phyloP scores from a whole-genome alignment of 1,140 invertebrate genomes.

The Zophobas morio region DNA sequence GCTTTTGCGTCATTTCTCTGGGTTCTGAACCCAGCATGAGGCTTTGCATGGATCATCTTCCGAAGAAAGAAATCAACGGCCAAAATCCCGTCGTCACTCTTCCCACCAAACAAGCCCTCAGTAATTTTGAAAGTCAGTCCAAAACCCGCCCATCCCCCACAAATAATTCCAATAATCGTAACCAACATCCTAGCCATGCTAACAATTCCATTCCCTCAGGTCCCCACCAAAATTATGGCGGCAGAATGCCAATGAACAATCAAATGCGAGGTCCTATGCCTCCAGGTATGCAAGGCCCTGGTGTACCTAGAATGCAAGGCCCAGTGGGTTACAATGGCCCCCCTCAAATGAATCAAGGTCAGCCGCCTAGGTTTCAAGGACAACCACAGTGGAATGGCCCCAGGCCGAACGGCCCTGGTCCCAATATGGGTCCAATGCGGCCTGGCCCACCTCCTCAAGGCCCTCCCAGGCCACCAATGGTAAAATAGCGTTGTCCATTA shows the following conservation, averaged over 20 bases:
- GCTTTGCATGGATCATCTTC: slow-evolving; percentile 91
- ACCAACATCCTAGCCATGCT: slow-evolving; percentile 70
- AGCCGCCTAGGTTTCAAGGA: slow-evolving; percentile 73
- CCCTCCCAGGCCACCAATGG: slow-evolving; percentile 77
- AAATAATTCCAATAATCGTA: slow-evolving; percentile 69
- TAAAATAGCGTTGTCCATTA: slow-evolving; percentile 63
- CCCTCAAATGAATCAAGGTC: slow-evolving; percentile 71
- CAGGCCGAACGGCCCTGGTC: slow-evolving; percentile 72
- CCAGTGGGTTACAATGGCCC: slow-evolving; percentile 67
- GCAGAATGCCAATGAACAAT: slow-evolving; percentile 79
- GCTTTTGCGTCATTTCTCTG: slow-evolving; percentile 93
- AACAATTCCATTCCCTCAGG: slow-evolving; percentile 70
- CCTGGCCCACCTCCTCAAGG: slow-evolving; percentile 73
- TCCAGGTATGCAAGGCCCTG: slow-evolving; percentile 76
- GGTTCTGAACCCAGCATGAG: slow-evolving; percentile 93
- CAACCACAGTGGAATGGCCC: slow-evolving; percentile 74
- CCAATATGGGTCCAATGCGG: slow-evolving; percentile 70
- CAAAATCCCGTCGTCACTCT: slow-evolving; percentile 95
- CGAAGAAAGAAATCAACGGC: slow-evolving; percentile 95
- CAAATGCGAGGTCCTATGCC: slow-evolving; percentile 76
- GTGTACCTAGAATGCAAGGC: slow-evolving; percentile 80
- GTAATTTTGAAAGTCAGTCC: slow-evolving; percentile 86
- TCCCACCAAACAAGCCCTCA: slow-evolving; percentile 87
- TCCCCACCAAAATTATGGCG: slow-evolving; percentile 73
- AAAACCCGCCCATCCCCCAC: slow-evolving; percentile 88